These are phyloP conservation scores for Ditylenchus dipsaci DNA, from an alignment of 1,140 invertebrate genomes.

Conservation along the genomic window DNA sequence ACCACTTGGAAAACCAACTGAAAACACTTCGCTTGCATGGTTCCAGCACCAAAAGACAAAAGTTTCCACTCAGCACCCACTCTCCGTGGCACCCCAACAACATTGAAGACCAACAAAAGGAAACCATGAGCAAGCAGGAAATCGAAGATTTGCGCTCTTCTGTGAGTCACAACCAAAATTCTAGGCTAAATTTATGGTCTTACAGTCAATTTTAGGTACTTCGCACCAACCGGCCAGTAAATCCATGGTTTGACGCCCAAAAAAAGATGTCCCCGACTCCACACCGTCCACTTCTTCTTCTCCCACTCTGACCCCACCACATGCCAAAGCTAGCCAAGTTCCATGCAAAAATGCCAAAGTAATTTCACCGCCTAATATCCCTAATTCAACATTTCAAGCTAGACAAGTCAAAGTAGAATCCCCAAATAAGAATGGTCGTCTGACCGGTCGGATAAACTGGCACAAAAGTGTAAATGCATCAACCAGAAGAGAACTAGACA, in stretches of 20 bases:
- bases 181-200: background rate
- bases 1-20: too few species aligned
- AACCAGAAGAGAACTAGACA: too few species aligned
- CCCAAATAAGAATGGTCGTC: too few species aligned
- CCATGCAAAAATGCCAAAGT: background rate
- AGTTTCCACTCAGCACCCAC: too few species aligned
- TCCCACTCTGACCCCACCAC: background rate
- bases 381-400: background rate
- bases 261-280: background rate
- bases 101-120: too few species aligned
- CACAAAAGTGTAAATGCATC: too few species aligned
- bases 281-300: background rate
- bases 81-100: too few species aligned
- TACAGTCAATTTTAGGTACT: background rate
- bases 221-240: background rate
- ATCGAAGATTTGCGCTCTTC: background rate
- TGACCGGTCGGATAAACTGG: too few species aligned
- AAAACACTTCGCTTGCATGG: too few species aligned
- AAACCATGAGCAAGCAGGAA: background rate
- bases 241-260: background rate
- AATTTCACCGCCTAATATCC: too few species aligned
- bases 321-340: background rate
- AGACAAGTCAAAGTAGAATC: background rate
- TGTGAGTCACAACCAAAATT: background rate
- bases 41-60: too few species aligned